phyloP scores from a whole-genome alignment of 2,797 vertebrate genomes.

The Lemur catta region DNA sequence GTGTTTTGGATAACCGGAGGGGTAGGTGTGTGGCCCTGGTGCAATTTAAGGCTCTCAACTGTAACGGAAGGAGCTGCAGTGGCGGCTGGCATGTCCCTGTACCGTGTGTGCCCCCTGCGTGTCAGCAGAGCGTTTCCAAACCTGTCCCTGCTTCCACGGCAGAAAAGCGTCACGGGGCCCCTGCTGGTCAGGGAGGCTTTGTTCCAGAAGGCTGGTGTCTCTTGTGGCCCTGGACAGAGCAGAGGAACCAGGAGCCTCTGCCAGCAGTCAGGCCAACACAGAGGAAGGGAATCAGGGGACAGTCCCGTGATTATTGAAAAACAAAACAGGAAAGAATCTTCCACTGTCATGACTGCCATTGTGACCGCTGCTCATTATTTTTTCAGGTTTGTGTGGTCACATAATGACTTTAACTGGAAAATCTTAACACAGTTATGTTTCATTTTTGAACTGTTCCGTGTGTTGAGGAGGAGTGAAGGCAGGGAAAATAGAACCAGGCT shows the following conservation, averaged over 20 bases:
- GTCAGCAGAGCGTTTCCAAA: not conserved
- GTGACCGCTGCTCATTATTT: not conserved
- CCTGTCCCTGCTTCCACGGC: not conserved
- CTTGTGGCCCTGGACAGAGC: not conserved
- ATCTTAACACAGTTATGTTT: not conserved
- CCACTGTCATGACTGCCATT: not conserved
- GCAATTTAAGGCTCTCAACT: not conserved
- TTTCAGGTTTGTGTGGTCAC: not conserved
- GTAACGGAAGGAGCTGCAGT: rapidly evolving
- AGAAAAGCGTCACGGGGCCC: not conserved
- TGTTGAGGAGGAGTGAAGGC: not conserved
- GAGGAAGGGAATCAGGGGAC: not conserved
- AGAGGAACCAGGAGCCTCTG: not conserved
- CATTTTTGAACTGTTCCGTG: not conserved
- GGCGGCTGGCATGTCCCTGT: not conserved
- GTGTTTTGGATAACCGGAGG: not conserved
- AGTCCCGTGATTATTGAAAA: not conserved
- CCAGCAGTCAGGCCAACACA: not conserved
- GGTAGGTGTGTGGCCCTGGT: not conserved
- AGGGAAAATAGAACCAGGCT: not conserved
- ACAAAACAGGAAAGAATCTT: not conserved
- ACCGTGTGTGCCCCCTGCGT: rapidly evolving
- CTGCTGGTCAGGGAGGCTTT: not conserved
- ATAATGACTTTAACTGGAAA: not conserved
- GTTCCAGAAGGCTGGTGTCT: not conserved